These are phyloP conservation scores for Ptilorrhoa leucosticta DNA, from an alignment of 2,113 vertebrate species.

Conservation along the genomic window DNA sequence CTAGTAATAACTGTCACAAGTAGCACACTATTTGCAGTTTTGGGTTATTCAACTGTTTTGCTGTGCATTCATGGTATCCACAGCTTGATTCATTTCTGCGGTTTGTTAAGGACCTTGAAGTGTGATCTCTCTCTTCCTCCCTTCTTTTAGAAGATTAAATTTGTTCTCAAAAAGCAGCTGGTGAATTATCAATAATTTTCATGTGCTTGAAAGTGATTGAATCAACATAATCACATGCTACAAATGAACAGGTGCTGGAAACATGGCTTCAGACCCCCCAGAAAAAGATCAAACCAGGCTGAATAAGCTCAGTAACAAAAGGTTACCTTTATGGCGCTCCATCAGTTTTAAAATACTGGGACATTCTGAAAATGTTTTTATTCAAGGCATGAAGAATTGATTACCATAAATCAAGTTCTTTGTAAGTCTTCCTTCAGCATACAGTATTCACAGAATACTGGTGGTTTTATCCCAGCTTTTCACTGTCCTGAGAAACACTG, in stretches of 20 bases:
- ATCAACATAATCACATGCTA: not conserved
- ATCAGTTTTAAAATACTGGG: not conserved
- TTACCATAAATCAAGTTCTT: not conserved
- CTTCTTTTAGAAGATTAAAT: not conserved
- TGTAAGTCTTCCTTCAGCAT: not conserved
- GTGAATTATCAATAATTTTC: conserved; percentile 35
- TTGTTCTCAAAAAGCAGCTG: conserved; percentile 17
- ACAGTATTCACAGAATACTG: not conserved
- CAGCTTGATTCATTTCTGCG: not conserved
- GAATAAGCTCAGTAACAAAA: not conserved
- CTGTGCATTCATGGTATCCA: not conserved
- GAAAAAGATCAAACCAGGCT: not conserved
- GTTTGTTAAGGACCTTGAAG: not conserved
- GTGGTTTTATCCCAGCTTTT: not conserved
- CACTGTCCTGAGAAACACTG: not conserved
- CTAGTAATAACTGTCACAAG: not conserved
- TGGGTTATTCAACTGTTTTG: not conserved
- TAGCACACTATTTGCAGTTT: not conserved
- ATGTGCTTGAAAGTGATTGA: not conserved
- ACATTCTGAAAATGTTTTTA: not conserved
- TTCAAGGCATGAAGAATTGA: not conserved
- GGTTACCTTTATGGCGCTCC: not conserved
- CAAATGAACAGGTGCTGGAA: conserved; percentile 24
- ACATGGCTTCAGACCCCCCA: not conserved
- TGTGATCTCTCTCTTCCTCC: not conserved